Base-by-base conservation (phyloP, 1,140 invertebrate species). In the Mesaphorura yosii region DNA sequence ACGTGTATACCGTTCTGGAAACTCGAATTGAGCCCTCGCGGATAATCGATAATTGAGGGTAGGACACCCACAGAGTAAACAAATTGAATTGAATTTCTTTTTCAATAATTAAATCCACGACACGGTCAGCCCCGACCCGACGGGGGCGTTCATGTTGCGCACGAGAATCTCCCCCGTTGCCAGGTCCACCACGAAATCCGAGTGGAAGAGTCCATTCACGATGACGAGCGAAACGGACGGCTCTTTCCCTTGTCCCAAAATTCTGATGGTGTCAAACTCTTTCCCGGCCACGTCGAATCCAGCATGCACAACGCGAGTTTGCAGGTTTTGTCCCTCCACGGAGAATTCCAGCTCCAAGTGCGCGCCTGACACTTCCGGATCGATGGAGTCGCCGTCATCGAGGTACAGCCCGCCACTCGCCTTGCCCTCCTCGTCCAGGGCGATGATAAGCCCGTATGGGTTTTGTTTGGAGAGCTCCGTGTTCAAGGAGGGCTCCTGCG, bases 391-490 rank as follows among this genome's bases (percentile, higher is more conserved):
- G 1, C 83, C 84, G 63, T 86, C 82, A 66, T 88, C 84, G 79
- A 81, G 85, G 67, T 78, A 86, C 0, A 87, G 67, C 61, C 77
- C 69, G 38, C 84, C 84, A n/a, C 26, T 54, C 1, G 82, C 82
- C 42, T 64, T 64, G 12, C 67, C 66, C 19, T 64, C 60, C 1
- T 68, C 58, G 67, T 81, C 74, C 1, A 79, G 68, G 1, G 76
- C 75, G 10, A 79, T 75, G 3, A 83, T 51, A 10, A 88, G 66
- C 49, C 78, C 75, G 44, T 83, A 67, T 39, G 73, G 70, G 52
- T 74, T 71, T 31, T 77, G 76, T 48, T 76, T 73, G 42, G 80
- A 74, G 48, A 72, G 58, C 37, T 57, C 78, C 1, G 85, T 87
- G 1, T 79, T 85, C 2, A 70, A 55, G 23, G 71, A 73, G 19